Base-by-base conservation (phyloP, 2,888 invertebrate genomes). In the Oscheius sp. region DNA sequence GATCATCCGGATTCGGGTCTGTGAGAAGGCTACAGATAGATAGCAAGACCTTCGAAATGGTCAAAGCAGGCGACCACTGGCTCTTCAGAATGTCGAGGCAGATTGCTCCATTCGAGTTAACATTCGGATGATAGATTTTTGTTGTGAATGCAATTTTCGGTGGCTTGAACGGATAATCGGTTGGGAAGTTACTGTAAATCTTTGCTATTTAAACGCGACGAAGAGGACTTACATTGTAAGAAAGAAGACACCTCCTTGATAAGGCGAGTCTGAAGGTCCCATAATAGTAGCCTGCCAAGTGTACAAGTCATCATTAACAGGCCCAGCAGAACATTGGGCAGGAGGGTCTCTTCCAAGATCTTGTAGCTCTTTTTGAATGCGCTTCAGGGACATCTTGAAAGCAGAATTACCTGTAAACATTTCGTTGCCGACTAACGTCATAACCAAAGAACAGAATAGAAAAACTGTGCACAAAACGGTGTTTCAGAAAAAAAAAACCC, bases 161-260 rank as follows among this genome's bases (percentile, higher is more conserved):
- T 21, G 58, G 58, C 58, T 58, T 58, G 58, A 58, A 58, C 2
- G 58, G 58, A 33, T 58, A 58, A 21, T 58, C 58, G 3, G 58
- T 58, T 10, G 58, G 58, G 11, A 58, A 58, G 5, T 58, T 9
- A 11, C 10, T 42, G 7, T 3, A 42, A 42, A 42, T 7, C 3
- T 3, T 42, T 42, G 42, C 42, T 7, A 42, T 5, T 5, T 42
- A 42, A 42, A 42, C 42, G 7, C 7, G 42, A 7, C 42, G 7
- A 42, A 42, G 21, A 21, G 21, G 21, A 42, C 42, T 42, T 7
- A 42, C 42, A 42, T 58, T 2, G 2, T 32, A 2, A 58, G 35
- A 33, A 58, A 58, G 58, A 58, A 58, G 35, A 58, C 58, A 11
- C 58, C 58, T 33, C 58, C 58, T 10, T 29, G 35, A 11, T 58